Evolutionary conservation across 1,140 invertebrate species (phyloP).

Genomic region (Tribolium madens): DNA sequence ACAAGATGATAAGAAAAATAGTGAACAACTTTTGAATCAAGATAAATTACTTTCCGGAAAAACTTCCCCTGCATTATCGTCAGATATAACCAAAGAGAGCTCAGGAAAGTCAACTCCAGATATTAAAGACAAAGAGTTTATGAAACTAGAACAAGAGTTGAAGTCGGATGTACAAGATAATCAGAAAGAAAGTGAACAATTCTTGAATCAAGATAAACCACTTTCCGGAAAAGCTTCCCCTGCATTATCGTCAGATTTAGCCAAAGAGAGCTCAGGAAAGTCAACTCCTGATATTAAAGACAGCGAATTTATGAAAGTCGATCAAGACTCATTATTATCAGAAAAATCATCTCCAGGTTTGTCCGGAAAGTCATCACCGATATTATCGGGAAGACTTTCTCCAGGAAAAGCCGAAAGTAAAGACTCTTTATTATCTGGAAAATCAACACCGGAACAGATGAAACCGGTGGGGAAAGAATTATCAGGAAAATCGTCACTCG

Average conservation of each 20-base stretch:
- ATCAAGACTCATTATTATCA: conserved; percentile 18
- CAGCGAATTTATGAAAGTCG: neutral
- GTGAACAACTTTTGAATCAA: neutral
- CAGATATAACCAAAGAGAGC: conserved; percentile 7
- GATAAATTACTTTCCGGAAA: conserved; percentile 6
- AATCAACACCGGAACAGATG: conserved; percentile 1
- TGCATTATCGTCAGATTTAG: neutral
- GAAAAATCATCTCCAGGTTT: conserved; percentile 10
- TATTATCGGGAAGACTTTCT: conserved; percentile 7
- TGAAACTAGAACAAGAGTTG: too few species aligned
- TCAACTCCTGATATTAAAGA: conserved; percentile 26
- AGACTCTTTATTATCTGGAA: conserved; percentile 5
- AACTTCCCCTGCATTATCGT: conserved; percentile 2
- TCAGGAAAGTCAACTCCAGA: neutral
- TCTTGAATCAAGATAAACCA: neutral
- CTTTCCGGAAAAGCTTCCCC: conserved; percentile 27
- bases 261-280: conserved; percentile 11
- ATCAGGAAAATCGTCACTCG: neutral
- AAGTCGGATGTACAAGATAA: too few species aligned
- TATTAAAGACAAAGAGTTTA: too few species aligned
- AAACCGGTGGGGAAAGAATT: neutral
- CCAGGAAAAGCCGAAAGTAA: conserved; percentile 19
- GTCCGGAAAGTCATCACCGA: conserved; percentile 12
- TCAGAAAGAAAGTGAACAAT: neutral
- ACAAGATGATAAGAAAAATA: too few species aligned